A percentile compares a stretch with the other conserved stretches of the same genome.
Conservation (phyloP, 1,140 invertebrate species). For the Eueides isabella region DNA sequence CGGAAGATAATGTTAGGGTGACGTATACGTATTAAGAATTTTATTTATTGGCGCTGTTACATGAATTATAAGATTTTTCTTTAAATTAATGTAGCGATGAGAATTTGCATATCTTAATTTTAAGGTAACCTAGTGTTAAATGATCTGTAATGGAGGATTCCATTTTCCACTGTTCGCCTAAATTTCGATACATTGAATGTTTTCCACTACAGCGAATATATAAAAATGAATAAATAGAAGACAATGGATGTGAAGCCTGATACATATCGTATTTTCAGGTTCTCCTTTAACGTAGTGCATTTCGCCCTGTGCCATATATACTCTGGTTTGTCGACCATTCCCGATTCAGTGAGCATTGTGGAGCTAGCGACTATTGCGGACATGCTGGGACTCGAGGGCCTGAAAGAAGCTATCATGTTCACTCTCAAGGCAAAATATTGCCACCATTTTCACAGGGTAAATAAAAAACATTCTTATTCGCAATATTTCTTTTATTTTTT, state of each 20-base stretch:
- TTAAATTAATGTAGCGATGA: not conserved
- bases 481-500: too few relatives aligned
- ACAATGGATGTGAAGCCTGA: not conserved
- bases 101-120: too few relatives aligned
- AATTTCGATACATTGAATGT: too few relatives aligned
- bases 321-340: slow-evolving; percentile 92
- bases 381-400: slow-evolving; percentile 92
- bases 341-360: slow-evolving; percentile 91
- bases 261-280: slow-evolving; percentile 78
- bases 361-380: slow-evolving; percentile 94
- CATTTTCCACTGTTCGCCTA: too few relatives aligned
- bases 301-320: slow-evolving; percentile 96
- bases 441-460: slow-evolving; percentile 93
- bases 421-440: slow-evolving; percentile 94
- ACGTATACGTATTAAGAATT: not conserved
- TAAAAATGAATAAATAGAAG: too few relatives aligned
- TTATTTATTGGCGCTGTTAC: not conserved
- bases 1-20: too few relatives aligned
- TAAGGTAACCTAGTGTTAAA: too few relatives aligned
- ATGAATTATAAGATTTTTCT: not conserved
- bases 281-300: slow-evolving; percentile 91
- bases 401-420: slow-evolving; percentile 94
- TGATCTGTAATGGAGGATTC: too few relatives aligned
- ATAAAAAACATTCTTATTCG: not conserved
- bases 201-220: too few relatives aligned